Base-by-base conservation (phyloP, 1,140 invertebrate species). In the Trichoplusia ni region DNA sequence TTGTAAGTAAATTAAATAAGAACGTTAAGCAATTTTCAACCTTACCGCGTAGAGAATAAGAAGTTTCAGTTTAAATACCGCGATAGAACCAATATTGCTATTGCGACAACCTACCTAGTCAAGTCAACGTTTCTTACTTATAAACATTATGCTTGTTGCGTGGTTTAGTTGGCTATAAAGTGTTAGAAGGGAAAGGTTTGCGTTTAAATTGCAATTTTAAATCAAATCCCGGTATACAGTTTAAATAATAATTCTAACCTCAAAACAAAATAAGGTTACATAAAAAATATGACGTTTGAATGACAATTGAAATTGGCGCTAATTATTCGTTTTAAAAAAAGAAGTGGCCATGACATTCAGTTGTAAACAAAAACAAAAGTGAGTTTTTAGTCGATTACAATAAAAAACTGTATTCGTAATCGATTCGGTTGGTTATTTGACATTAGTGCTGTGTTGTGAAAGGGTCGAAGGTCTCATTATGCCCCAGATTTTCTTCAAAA, bases 401-500 rank as follows among this genome's bases (percentile, higher is more conserved):
- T 1, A 23, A 60, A 66, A 42, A 56, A 38, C 33, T 53, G 51
- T 21, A 56, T 59, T 44, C 19, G 16, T 27, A 61, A 38, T 44
- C 19, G 33, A 31, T 46, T 27, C 31, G 23, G 40, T 64, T 40
- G 16, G 42, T 40, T 35, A 59, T 31, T 72, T 66, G 37, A 47
- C 58, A 71, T 60, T 60, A 35, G 56, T 60, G 42, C 69, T 51
- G 63, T 73, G 60, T 9, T 44, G 63, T 69, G 59, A 59, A 67
- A 66, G 67, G 71, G 64, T 82, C 67, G 47, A 73, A 79, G 76
- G 80, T 86, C 81, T 79, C 76, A 84, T 53, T 73, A 90, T 90
- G 87, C 87, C 87, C 70, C 87, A 90, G 82, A 85, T 90, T 86
- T 90, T 90, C 80, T 90, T 90, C 73, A 88, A 88, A 88, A 90